Base-by-base conservation (phyloP, 2,888 invertebrate species). In the Brachyopa scutellaris region DNA sequence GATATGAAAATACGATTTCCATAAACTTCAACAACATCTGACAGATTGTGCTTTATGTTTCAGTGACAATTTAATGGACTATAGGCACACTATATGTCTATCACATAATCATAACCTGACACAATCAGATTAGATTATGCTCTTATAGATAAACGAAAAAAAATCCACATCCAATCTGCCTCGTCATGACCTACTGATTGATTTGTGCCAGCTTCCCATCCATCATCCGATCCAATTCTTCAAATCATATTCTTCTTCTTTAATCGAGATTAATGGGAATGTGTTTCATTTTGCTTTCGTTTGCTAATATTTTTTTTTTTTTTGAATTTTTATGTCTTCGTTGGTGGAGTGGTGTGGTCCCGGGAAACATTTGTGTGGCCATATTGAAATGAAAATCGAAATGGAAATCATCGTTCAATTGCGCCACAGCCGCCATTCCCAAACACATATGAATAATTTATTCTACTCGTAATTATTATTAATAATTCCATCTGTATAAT, bases 401-500 rank as follows among this genome's bases (percentile, higher is more conserved):
- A 42, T 29, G 33, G 19, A 42, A 72, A 42, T 53, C 61, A 72
- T 72, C 53, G n/a, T 4, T 9, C 31, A 45, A 45, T 45, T 13
- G 40, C 26, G 26, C 17, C 19, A 8, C 7, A 29, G 23, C 21
- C 26, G 36, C 11, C 31, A 19, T 53, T 45, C 53, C 11, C 59
- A 45, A 55, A 53, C 64, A 73, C n/a, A 55, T 64, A 38, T 26
- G 45, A 55, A 73, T 73, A 73, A 73, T 29, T 47, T 62, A 72
- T 62, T 53, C 45, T 26, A 62, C n/a, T n/a, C n/a, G n/a, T n/a
- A n/a, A n/a, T n/a, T n/a, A n/a, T n/a, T n/a, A 62, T 62, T 64
- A 42, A 19, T 51, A 29, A 55, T n/a, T n/a, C n/a, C n/a, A 26
- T 64, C 13, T 26, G 36, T 23, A 47, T 62, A n/a, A n/a, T n/a